Percentiles rank a stretch among this genome's conserved stretches.
Conservation (phyloP, 64 coral and sea anemone genomes). For the Hydrozoanthus tunicans region DNA sequence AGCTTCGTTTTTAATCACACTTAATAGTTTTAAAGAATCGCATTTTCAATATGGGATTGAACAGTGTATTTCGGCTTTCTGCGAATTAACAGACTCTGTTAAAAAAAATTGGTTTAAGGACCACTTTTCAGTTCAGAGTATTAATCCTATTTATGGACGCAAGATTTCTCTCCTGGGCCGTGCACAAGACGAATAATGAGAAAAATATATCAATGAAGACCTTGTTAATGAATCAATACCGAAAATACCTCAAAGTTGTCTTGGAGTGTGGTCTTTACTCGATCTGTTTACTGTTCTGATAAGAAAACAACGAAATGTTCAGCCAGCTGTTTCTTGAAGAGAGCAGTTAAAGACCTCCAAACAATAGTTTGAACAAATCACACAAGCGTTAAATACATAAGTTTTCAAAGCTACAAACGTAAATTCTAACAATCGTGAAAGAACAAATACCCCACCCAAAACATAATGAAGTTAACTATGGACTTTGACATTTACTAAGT, state of each 20-base stretch:
- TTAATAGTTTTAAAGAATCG: too few species aligned
- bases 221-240: conserved; percentile 13
- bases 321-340: background rate
- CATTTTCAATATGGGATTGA: too few species aligned
- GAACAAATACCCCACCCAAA: background rate
- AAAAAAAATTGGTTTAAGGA: background rate
- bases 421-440: background rate
- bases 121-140: background rate
- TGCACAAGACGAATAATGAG: background rate
- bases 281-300: background rate
- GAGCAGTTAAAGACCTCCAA: background rate
- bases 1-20: too few species aligned
- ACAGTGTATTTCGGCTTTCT: background rate
- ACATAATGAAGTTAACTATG: background rate
- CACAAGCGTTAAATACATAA: too few species aligned
- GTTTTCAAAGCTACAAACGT: background rate
- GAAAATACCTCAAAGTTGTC: background rate
- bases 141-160: conserved; percentile 6
- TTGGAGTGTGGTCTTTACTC: conserved; percentile 4
- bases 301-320: background rate
- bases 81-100: too few species aligned
- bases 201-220: background rate
- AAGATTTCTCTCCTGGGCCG: conserved; percentile 1
- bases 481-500: too few species aligned
- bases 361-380: background rate